Evolutionary conservation across 2,888 invertebrate genomes (phyloP).

Genomic region (Pammene aurita): DNA sequence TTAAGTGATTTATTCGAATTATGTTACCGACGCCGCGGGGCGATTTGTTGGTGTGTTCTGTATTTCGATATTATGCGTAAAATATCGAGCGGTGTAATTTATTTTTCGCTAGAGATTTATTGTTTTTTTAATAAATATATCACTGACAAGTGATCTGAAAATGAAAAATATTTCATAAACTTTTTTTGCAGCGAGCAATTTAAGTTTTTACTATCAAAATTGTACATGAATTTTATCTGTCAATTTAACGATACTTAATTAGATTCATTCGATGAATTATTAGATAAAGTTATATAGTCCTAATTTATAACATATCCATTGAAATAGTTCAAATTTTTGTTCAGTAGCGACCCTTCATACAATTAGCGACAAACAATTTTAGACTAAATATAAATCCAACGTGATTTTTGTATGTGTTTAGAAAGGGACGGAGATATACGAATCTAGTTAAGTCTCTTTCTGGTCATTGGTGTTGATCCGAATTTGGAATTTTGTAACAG

Average conservation of each 20-base stretch:
- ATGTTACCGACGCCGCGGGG: constrained; percentile 25
- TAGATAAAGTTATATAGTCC: constrained; percentile 35
- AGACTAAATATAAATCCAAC: constrained; percentile 40
- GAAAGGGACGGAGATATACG: constrained; percentile 36
- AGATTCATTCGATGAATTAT: constrained; percentile 31
- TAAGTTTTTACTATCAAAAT: constrained; percentile 12
- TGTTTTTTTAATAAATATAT: neutral
- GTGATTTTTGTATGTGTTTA: constrained; percentile 23
- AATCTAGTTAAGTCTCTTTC: constrained; percentile 29
- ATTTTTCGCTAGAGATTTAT: constrained; percentile 6
- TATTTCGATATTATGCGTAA: neutral
- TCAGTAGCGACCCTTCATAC: constrained; percentile 45
- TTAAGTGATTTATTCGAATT: constrained; percentile 7
- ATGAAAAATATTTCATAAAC: neutral
- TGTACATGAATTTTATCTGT: constrained; percentile 51
- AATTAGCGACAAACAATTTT: constrained; percentile 50
- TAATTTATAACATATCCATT: constrained; percentile 46
- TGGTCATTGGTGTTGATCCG: constrained; percentile 16
- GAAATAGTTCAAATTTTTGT: constrained; percentile 56
- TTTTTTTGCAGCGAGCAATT: constrained; percentile 4
- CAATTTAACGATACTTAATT: constrained; percentile 62
- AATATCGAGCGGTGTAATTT: constrained; percentile 4
- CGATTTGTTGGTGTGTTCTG: constrained; percentile 1
- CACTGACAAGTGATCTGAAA: constrained; percentile 11
- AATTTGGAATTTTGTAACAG: constrained; percentile 20